Percentiles rank a stretch among this genome's conserved stretches.
Conservation (phyloP, 2,113 vertebrate species). For the Microcebus ravelobensis region DNA sequence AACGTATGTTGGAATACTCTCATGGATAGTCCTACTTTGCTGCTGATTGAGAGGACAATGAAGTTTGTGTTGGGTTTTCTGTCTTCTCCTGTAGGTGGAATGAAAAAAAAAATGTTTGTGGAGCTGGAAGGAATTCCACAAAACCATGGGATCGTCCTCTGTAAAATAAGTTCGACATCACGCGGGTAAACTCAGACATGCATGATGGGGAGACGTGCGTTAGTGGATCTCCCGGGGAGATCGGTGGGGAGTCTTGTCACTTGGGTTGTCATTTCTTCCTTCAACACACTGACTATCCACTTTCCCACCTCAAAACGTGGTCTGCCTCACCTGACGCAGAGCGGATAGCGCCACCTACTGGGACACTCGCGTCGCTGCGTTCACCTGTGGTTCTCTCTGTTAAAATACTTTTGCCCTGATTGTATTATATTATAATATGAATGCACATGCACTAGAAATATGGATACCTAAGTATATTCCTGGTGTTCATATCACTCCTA, state of each 20-base stretch:
- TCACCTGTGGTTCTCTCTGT: not conserved
- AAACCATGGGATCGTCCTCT: not conserved
- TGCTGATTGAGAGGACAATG: not conserved
- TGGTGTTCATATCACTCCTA: not conserved
- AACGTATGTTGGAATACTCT: accelerated
- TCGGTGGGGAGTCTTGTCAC: not conserved
- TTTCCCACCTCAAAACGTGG: accelerated
- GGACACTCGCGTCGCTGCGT: accelerated
- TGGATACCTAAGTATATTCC: accelerated
- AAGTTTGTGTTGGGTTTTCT: not conserved
- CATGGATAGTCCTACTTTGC: accelerated
- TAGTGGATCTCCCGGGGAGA: too few species aligned
- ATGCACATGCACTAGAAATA: accelerated
- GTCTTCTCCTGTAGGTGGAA: not conserved
- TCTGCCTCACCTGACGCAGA: not conserved
- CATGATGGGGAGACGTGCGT: accelerated
- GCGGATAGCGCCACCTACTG: not conserved
- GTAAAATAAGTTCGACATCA: not conserved
- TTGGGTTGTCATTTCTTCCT: too few species aligned
- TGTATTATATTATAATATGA: too few species aligned
- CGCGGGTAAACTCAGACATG: accelerated
- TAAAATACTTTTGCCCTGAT: not conserved
- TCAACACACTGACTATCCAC: not conserved
- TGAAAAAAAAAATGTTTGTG: too few species aligned
- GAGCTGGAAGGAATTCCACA: not conserved